Evolutionary conservation across 2,113 vertebrate genomes (phyloP), one percentile per base, ranked within the genome.

Genomic region (Lophius piscatorius): DNA sequence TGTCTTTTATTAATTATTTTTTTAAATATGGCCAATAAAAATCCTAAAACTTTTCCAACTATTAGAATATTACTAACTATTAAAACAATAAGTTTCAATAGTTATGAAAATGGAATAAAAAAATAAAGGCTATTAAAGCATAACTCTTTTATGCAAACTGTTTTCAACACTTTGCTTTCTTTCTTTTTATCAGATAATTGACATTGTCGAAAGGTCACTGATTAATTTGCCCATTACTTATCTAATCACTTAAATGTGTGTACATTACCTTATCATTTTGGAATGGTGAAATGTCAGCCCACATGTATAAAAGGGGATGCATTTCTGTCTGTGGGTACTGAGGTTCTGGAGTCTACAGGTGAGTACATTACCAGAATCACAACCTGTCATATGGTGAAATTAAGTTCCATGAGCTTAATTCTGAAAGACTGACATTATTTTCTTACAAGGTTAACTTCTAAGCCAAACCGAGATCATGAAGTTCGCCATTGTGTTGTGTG

Each of bases 401-500:
- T 42, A 16, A 14, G 1, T 14, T 31, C 2, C 11, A 13, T 5
- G 5, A 26, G 8, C 2, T 26, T 41, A 6, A 46, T 24, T 47
- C 8, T 59, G 6, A 18, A 36, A 5, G 5, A 22, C 22, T 57
- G 7, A 58, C 20, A 8, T 42, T 0, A 1, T 52, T 52, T 3
- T 34, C 21, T 54, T 2, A 3, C 13, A 34, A 31, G 50, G 48
- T 9, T 66, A 39, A 72, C 44, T n/a, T n/a, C n/a, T n/a, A n/a
- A 47, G 17, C 47, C 23, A 2, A 73, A 9, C 50, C 17, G 11
- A 31, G 23, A 84, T 1, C 11, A 85, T 85, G 82, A 79, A 77
- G 76, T 82, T 63, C 69, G 63, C 34, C n/a, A 21, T 87, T 58
- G 54, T 69, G 29, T 14, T 82, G 47, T 85, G 78, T 60, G 38